Base-by-base conservation (phyloP, 2,797 vertebrate species). In the Pipistrellus pipistrellus region DNA sequence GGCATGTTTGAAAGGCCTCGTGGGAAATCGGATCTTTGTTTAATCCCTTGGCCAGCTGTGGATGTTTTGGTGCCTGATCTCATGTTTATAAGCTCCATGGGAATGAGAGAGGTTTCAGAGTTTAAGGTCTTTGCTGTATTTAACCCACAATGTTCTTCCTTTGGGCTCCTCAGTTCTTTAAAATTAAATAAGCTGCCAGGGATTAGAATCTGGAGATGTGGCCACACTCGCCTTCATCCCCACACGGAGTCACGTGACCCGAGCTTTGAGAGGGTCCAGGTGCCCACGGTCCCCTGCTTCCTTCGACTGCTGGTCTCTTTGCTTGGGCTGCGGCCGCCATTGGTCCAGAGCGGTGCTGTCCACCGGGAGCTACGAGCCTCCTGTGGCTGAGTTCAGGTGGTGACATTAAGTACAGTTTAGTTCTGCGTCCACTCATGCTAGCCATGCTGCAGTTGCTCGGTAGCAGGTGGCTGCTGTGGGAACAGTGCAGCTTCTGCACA, bases 181-280 rank as follows among this genome's bases (percentile, higher is more conserved):
- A 53, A 46, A 32, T 83, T 55, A 32, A 44, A 0, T 32, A 72
- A 77, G 44, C 75, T n/a, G 35, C 66, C 18, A 44, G 53, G 35
- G 23, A 55, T 85, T 78, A 64, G n/a, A 55, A 27, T 69, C 25
- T 80, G 48, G 85, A 73, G 55, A 53, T 72, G 8, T 41, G 46
- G 20, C 62, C 48, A 13, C 17, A 23, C 7, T 38, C 21, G 5
- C 62, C 23, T 90, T 62, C 25, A 12, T 69, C 51, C 55, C 46
- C 0, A 9, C 6, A 0, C 20, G 20, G 17, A 83, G 3, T 38
- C 62, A n/a, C 0, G 1, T 66, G 23, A 35, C 41, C 46, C 23
- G 8, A 73, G 13, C 73, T 75, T 38, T 64, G 23, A 20, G 44
- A 81, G 14, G 51, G 10, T 21, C 72, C 20, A 20, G 46, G 30